A percentile compares a stretch with the other conserved stretches of the same genome.
These are phyloP conservation scores for Dascillus cervinus DNA, from an alignment of 2,888 invertebrate species.

Conservation along the genomic window DNA sequence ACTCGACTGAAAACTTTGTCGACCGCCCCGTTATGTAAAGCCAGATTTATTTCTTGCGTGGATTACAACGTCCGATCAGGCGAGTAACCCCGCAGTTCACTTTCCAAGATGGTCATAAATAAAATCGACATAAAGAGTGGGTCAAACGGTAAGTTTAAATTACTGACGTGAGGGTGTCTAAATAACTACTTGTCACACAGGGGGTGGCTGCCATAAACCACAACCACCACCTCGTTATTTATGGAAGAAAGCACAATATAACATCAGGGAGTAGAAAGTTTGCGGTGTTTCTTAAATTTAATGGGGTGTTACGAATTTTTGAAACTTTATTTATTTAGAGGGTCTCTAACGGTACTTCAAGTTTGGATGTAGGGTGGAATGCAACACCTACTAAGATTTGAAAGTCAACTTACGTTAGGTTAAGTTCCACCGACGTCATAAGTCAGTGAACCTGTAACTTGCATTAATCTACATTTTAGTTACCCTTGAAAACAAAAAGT, in stretches of 20 bases:
- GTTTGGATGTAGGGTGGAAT: slow-evolving; percentile 2
- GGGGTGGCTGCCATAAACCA: slow-evolving; percentile 29
- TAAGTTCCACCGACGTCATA: slow-evolving; percentile 8
- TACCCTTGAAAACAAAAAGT: neutral
- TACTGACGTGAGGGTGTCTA: slow-evolving; percentile 7
- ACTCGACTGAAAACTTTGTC: neutral
- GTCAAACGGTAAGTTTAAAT: slow-evolving; percentile 8
- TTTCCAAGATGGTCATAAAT: no score
- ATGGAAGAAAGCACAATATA: slow-evolving; percentile 13
- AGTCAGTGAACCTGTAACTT: slow-evolving; percentile 14
- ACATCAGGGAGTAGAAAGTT: slow-evolving; percentile 22
- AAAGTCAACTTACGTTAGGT: slow-evolving; percentile 9
- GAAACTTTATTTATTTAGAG: slow-evolving; percentile 1
- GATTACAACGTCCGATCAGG: no score
- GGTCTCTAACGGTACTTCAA: slow-evolving; percentile 7
- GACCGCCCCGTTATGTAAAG: no score
- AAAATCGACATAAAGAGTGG: no score
- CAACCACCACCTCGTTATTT: slow-evolving; percentile 21
- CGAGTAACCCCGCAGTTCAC: no score
- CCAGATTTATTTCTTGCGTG: no score
- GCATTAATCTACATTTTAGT: no score
- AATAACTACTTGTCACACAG: slow-evolving; percentile 12
- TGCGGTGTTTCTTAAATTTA: slow-evolving; percentile 6
- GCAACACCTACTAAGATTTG: slow-evolving; percentile 9
- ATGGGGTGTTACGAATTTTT: slow-evolving; percentile 1